Percentiles rank a stretch among this genome's conserved stretches.
Evolutionary conservation across 1,140 invertebrate genomes (phyloP).

Genomic region (Rhopalosiphum maidis): DNA sequence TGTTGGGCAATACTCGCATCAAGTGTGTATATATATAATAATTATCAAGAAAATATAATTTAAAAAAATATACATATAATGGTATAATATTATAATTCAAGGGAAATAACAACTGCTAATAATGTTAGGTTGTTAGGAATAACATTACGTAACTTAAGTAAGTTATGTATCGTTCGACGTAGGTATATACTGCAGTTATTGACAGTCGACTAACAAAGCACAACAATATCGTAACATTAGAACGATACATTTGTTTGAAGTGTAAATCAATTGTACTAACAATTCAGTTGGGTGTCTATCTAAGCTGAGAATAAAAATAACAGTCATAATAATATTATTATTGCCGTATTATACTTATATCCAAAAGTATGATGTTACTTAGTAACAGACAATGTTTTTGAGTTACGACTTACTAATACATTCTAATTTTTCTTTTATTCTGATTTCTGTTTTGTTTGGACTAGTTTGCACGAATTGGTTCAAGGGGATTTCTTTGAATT

Average conservation of each 20-base stretch:
- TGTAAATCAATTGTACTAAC: neutral
- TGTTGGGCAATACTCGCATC: neutral
- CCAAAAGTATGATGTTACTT: neutral
- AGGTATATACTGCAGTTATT: neutral
- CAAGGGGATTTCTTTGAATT: constrained; percentile 9
- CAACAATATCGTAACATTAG: neutral
- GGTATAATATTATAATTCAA: neutral
- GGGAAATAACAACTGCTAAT: neutral
- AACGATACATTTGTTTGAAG: neutral
- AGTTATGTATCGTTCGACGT: neutral
- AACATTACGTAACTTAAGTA: neutral
- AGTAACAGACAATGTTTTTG: constrained; percentile 1
- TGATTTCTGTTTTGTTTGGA: neutral
- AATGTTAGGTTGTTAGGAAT: neutral
- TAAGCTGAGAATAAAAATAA: neutral
- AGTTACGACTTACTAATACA: neutral
- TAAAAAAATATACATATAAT: neutral
- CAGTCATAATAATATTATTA: neutral
- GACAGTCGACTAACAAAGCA: neutral
- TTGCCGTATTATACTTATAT: neutral
- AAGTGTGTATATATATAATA: neutral
- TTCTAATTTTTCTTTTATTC: neutral
- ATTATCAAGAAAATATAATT: neutral
- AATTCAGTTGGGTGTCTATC: neutral
- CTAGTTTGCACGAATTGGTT: constrained; percentile 17